Conservation (phyloP, 2,113 vertebrate genomes). For the Dendrocopos noguchii region DNA sequence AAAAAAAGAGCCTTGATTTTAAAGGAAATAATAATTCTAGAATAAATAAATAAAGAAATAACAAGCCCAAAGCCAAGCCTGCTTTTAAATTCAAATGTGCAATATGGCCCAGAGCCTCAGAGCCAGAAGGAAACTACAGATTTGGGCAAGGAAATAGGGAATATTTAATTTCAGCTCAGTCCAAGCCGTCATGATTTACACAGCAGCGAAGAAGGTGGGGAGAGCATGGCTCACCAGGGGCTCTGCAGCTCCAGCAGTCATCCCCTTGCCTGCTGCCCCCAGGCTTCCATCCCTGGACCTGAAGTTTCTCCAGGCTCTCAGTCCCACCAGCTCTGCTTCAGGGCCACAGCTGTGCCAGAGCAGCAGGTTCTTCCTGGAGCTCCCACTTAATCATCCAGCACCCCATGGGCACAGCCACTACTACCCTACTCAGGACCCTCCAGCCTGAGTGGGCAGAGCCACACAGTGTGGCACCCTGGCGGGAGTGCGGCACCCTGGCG, state of each 20-base stretch:
- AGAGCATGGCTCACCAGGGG: not conserved
- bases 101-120: constrained; percentile 60
- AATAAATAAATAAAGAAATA: constrained; percentile 65
- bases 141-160: constrained; percentile 68
- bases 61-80: constrained; percentile 19
- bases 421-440: not conserved
- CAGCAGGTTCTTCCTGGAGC: accelerated
- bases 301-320: not conserved
- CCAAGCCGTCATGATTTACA: constrained; percentile 48
- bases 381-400: not conserved
- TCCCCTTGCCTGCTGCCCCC: not conserved
- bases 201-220: not conserved
- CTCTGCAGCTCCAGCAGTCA: not conserved
- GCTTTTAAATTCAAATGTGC: constrained; percentile 74
- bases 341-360: not conserved
- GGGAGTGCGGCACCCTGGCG: not conserved
- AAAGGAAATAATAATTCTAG: constrained; percentile 16
- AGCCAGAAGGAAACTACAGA: constrained; percentile 65
- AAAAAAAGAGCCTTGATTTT: not conserved
- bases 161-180: constrained; percentile 55
- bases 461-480: accelerated
- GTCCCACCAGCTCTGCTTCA: not conserved
- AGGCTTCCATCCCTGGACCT: not conserved
- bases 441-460: not conserved
- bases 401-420: not conserved